Percentiles rank a stretch among this genome's conserved stretches.
Conservation (phyloP, 2,113 vertebrate genomes). For the Gobio gobio region DNA sequence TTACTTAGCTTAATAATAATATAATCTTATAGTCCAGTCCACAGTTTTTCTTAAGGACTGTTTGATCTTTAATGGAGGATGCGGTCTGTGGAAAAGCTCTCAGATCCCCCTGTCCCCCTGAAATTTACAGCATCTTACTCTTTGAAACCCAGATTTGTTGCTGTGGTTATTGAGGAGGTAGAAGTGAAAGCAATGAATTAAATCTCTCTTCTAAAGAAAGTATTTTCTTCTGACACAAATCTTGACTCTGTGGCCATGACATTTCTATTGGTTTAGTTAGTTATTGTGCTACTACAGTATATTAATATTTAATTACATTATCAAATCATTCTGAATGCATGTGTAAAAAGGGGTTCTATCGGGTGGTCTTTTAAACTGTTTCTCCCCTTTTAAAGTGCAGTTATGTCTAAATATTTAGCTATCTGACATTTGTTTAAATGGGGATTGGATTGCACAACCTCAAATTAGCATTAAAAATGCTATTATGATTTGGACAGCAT, state of each 20-base stretch:
- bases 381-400: neutral
- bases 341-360: neutral
- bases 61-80: conserved; percentile 24
- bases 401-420: neutral
- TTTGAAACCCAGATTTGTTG: conserved; percentile 34
- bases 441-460: neutral
- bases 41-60: neutral
- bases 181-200: neutral
- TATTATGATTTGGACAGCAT: neutral
- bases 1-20: neutral
- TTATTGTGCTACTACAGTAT: neutral
- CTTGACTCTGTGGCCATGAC: neutral
- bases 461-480: conserved; percentile 11
- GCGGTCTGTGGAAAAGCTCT: neutral
- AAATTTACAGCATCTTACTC: conserved; percentile 4
- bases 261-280: neutral
- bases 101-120: neutral
- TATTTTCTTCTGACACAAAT: conserved; percentile 3
- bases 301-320: neutral
- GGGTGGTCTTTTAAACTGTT: neutral
- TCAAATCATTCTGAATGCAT: neutral
- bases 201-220: conserved; percentile 1
- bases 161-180: neutral
- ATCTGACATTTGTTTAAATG: neutral
- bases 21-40: neutral